phyloP scores from a whole-genome alignment of 2,888 invertebrate genomes.

The Cheilosia variabilis region DNA sequence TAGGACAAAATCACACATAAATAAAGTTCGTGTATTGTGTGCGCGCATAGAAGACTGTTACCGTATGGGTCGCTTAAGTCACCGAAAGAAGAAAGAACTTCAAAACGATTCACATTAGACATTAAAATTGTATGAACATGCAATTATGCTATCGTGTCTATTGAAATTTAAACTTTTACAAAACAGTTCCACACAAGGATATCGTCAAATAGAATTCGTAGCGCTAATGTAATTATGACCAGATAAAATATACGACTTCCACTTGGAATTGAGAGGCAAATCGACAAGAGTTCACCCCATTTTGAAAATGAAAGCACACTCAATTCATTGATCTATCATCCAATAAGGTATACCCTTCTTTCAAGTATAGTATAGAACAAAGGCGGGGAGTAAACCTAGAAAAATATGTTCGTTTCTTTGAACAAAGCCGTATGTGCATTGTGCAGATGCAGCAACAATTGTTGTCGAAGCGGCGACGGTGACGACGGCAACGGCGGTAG shows the following conservation, averaged over 20 bases:
- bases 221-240: background rate
- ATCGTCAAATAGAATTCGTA: background rate
- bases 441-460: constrained; percentile 34
- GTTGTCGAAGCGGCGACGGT: constrained; percentile 2
- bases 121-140: background rate
- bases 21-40: too few species aligned
- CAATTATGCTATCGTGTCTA: background rate
- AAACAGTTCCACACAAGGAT: background rate
- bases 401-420: background rate
- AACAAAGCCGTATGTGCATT: constrained; percentile 17
- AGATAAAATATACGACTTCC: too few species aligned
- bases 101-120: too few species aligned
- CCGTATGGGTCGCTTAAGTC: too few species aligned
- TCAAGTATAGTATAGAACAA: background rate
- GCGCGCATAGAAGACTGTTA: too few species aligned
- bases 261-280: background rate
- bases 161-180: background rate
- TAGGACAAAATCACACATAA: too few species aligned
- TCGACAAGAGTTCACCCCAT: background rate
- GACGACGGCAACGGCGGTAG: background rate
- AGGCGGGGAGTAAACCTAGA: background rate
- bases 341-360: constrained; percentile 1
- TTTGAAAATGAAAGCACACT: background rate
- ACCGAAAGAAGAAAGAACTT: too few species aligned
- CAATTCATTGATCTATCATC: constrained; percentile 26